phyloP scores from a whole-genome alignment of 2,797 vertebrate species.

The Rhodeus uyekii region DNA sequence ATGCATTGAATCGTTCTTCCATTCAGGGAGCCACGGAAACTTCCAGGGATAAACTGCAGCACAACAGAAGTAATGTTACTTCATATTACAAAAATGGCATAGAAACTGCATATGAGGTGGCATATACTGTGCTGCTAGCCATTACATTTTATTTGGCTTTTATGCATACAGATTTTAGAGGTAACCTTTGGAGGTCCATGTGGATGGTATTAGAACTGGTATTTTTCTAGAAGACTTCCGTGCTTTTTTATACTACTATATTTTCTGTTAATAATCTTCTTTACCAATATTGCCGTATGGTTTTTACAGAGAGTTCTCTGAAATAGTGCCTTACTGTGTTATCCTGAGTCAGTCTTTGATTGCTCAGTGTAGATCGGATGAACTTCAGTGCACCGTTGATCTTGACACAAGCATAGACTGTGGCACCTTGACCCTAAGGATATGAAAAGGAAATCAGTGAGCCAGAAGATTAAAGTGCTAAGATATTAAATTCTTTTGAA shows the following conservation, averaged over 20 bases:
- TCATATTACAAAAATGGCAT: not conserved
- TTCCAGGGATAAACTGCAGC: slow-evolving; percentile 2
- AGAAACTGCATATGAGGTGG: not conserved
- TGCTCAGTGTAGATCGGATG: not conserved
- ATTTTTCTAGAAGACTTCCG: not conserved
- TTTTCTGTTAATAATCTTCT: not conserved
- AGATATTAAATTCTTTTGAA: not conserved
- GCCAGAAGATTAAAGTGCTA: not conserved
- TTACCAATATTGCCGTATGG: not conserved
- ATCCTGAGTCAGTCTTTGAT: not conserved
- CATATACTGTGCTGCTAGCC: not conserved
- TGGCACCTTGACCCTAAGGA: not conserved
- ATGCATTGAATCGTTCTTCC: slow-evolving; percentile 3
- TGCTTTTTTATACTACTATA: not conserved
- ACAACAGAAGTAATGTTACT: not conserved
- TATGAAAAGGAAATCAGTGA: not conserved
- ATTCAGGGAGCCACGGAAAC: not conserved
- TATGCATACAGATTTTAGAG: not conserved
- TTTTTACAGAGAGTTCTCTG: not conserved
- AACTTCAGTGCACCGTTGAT: not conserved
- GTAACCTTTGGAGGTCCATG: not conserved
- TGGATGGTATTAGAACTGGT: not conserved
- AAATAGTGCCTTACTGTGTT: not conserved
- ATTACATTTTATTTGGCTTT: not conserved
- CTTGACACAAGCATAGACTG: not conserved